Evolutionary conservation across 2,113 vertebrate species (phyloP).

Genomic region (Felis chaus): DNA sequence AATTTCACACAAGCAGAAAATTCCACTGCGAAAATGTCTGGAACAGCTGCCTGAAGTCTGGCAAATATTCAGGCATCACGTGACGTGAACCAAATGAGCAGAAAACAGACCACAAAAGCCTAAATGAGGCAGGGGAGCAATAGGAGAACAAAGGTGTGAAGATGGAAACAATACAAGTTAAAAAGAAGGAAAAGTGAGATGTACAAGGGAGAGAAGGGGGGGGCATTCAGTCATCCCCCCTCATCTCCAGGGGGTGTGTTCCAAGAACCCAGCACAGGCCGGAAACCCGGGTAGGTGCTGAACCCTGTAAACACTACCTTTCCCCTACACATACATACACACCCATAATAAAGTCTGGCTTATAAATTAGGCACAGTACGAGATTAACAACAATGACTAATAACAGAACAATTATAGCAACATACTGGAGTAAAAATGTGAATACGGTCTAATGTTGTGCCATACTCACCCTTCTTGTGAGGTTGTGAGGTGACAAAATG

Average conservation of each 20-base stretch:
- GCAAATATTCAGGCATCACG: accelerated
- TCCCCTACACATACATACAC: background rate
- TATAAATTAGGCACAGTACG: background rate
- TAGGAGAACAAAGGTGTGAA: background rate
- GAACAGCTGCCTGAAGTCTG: background rate
- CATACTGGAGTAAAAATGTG: background rate
- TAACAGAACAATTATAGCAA: background rate
- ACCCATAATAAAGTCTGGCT: background rate
- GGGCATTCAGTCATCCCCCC: background rate
- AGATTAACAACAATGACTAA: background rate
- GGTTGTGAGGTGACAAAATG: background rate
- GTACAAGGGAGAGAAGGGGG: background rate
- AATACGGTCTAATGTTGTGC: background rate
- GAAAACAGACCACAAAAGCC: background rate
- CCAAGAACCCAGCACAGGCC: background rate
- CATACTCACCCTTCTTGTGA: background rate
- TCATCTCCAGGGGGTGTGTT: background rate
- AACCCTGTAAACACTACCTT: background rate
- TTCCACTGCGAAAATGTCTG: background rate
- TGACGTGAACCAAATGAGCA: background rate
- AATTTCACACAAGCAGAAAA: background rate
- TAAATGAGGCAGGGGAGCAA: background rate
- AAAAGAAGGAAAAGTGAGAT: background rate
- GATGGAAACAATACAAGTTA: background rate
- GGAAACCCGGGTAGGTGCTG: background rate